These are phyloP conservation scores for Gasterosteus nipponicus DNA, from an alignment of 2,113 vertebrate species.

Conservation along the genomic window DNA sequence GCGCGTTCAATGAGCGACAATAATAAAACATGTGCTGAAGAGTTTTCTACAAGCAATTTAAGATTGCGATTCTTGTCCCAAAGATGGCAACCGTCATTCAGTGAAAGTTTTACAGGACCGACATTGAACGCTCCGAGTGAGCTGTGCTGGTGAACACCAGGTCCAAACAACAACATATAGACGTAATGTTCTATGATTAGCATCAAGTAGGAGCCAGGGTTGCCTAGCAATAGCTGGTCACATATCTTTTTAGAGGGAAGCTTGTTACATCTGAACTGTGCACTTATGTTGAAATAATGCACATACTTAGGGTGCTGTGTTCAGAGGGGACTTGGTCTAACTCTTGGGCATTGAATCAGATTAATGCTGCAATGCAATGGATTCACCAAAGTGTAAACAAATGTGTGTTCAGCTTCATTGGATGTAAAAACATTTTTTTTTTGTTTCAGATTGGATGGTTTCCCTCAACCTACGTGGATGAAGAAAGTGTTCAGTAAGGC, in stretches of 20 bases:
- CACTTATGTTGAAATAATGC: slow-evolving; percentile 22
- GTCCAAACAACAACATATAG: no score
- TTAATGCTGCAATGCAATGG: background rate
- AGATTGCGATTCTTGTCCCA: no score
- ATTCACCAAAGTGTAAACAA: background rate
- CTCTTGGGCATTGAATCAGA: background rate
- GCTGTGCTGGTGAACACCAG: no score
- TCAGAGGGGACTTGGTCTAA: background rate
- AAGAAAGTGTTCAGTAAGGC: slow-evolving; percentile 88
- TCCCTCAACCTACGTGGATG: slow-evolving; percentile 96
- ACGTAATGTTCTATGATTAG: slow-evolving; percentile 1
- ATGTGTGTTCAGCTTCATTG: background rate
- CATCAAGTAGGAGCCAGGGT: slow-evolving; percentile 33
- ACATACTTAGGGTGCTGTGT: background rate
- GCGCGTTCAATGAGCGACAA: no score
- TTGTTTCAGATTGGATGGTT: slow-evolving; percentile 94
- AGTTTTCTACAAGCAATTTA: no score
- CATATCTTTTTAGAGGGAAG: background rate
- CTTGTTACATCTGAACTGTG: slow-evolving; percentile 8
- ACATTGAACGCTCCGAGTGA: no score
- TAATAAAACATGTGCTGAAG: no score
- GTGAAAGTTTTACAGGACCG: no score
- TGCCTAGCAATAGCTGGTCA: slow-evolving; percentile 56
- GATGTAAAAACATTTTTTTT: background rate
- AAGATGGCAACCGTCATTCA: no score